Evolutionary conservation across 2,888 invertebrate species (phyloP), one percentile per base, ranked within the genome.

Genomic region (Agriopis marginaria): DNA sequence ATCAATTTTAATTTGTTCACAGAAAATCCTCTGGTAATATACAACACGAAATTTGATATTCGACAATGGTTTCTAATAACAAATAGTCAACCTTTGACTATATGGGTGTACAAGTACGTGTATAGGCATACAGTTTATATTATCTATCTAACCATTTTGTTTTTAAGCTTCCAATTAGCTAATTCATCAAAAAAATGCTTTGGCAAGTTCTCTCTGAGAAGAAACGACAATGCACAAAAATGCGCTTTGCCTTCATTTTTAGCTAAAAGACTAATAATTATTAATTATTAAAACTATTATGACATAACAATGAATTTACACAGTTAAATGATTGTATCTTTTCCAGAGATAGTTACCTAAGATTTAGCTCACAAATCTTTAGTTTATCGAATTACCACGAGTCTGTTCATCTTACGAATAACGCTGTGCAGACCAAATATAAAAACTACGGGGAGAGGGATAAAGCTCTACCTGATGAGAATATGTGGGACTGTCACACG

Each of bases 61-160:
- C 95, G 99, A 7, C 99, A 99, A 89, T 99, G 99, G 99, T 99
- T 99, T 90, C 92, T 99, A 73, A 97, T 99, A 40, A 98, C 98
- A 0, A 97, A 97, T 86, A 97, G 98, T 82, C 97, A 98, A 84
- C 99, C 99, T 0, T 91, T 99, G 47, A 97, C 97, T 0, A 96
- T 99, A 72, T 99, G 98, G 98, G 96, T 99, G 94, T 99, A 98
- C 94, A 97, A 97, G 97, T 97, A 95, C 88, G 89, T 60, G 2
- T 23, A 23, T 23, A 23, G 2, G 17, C 17, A 23, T 23, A 23
- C 17, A 50, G 7, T 32, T 23, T 45, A 8, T 44, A 9, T 32
- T 12, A 55, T 12, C 17, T 23, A 23, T 23, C 17, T 23, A 23
- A 23, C 17, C 17, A 23, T 23, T 23, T 23, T 23, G n/a, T n/a